Base-by-base conservation (phyloP, 2,113 vertebrate genomes). In the Chlorocebus sabaeus region DNA sequence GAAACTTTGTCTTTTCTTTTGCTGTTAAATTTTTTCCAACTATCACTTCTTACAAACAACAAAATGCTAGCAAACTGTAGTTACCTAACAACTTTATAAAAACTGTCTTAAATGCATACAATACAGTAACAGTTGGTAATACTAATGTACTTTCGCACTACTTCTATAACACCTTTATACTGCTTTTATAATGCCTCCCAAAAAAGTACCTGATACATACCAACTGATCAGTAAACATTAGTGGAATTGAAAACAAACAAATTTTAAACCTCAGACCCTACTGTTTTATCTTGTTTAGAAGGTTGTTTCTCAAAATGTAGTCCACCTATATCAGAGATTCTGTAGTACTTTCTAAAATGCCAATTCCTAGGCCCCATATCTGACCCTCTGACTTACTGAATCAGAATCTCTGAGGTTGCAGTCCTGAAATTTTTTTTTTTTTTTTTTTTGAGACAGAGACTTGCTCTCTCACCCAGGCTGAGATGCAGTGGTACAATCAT, bases 21-120 rank as follows among this genome's bases (percentile, higher is more conserved):
- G 38, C 22, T 96, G 72, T 6, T 91, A 9, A 67, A 25, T 57
- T 57, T 93, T 64, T 82, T 88, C 8, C 50, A 89, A 61, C 55
- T 72, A 57, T 52, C 13, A 43, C 32, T 55, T 92, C n/a, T 91
- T 73, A 94, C 0, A 92, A 89, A 20, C 17, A 95, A 94, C 23
- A 95, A 93, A 96, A 92, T 89, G 35, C 23, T 70, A 93, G 55
- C 48, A 90, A 97, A 93, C 30, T 93, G 9, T 45, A 95, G 40
- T 70, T 57, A 83, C 48, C 35, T 59, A 92, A 95, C 27, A 92
- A 95, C 27, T 83, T 59, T 78, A 89, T 67, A 95, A 96, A 76
- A 93, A 83, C 68, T 32, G 2, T 72, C 32, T 70, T 83, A 81
- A 95, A 89, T 61, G 55, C 9, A 90, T 30, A 90, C 5, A 86